Evolutionary conservation across 1,140 invertebrate species (phyloP), one percentile per base, ranked within the genome.

Genomic region (Magallana ariakensis): DNA sequence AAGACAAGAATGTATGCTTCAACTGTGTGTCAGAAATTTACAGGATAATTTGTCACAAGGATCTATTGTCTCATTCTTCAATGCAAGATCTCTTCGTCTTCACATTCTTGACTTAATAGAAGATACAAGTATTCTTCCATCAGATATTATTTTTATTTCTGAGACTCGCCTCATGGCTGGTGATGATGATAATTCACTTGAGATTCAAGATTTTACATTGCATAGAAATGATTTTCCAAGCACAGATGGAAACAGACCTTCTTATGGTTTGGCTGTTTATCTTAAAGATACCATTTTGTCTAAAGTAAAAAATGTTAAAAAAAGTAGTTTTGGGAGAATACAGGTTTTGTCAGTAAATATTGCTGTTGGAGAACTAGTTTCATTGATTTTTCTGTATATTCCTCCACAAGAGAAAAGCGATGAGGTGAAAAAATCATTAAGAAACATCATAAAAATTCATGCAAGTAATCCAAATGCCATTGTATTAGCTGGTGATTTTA

Each of bases 401-500:
- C 84, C 26, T 54, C 84, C 55, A 55, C 55, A 85, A 26, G 33
- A 15, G 19, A 56, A 11, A 13, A 8, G 33, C 16, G 58, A 10
- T 1, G 15, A 16, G 57, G 80, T 33, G 33, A 46, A 46, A 46
- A 46, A 46, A 46, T 46, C 33, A 46, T 3, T 46, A 46, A 46
- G 33, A 46, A 46, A 46, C 33, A 46, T 46, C 33, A 46, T 46
- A 46, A 46, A 46, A 5, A 46, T 46, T 46, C 33, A 46, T 13
- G 15, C 11, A 9, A 16, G 54, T 22, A 85, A 33, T 22, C 26
- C 46, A 15, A n/a, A 60, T 10, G 16, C 80, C 22, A 22, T 85
- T 60, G n/a, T 60, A 13, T 11, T 85, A 15, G 16, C 55, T 15
- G 84, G 84, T 53, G 84, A 85, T 55, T 85, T 85, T n/a, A 85